A percentile compares a stretch with the other conserved stretches of the same genome.
Conservation (phyloP, 2,797 vertebrate genomes). For the Gobionotothen gibberifrons region DNA sequence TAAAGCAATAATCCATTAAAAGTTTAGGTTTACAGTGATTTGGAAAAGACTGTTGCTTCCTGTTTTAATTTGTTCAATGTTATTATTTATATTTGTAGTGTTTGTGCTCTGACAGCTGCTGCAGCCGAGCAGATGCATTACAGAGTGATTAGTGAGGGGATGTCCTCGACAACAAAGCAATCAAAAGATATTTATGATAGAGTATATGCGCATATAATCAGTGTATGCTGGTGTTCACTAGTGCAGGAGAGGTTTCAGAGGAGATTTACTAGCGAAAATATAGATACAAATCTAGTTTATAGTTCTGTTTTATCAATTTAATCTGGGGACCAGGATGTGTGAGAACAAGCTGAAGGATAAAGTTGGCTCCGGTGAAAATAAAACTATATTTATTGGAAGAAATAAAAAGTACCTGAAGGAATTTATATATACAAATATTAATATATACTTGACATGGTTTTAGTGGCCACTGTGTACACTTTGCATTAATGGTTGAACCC, state of each 20-base stretch:
- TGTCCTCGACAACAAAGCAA: slow-evolving; percentile 7
- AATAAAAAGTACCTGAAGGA: background rate
- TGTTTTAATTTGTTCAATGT: slow-evolving; percentile 6
- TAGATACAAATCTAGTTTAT: background rate
- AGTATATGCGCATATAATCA: background rate
- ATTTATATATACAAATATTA: background rate
- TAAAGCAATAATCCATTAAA: slow-evolving; percentile 44
- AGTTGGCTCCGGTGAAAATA: background rate
- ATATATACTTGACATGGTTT: background rate
- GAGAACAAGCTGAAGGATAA: background rate
- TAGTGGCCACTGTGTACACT: background rate
- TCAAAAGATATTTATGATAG: slow-evolving; percentile 9
- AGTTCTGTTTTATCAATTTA: background rate
- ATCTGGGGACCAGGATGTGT: background rate
- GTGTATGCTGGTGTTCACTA: background rate
- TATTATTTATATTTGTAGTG: slow-evolving; percentile 33
- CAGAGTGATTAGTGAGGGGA: background rate
- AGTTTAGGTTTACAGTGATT: background rate
- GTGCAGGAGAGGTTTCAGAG: background rate
- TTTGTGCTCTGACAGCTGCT: slow-evolving; percentile 24
- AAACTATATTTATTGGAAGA: background rate
- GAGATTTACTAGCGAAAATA: background rate
- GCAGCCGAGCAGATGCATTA: background rate
- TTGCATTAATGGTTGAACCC: background rate
- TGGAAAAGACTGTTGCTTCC: background rate